Base-by-base conservation (phyloP, 2,888 invertebrate species). In the Hydraecia micacea region DNA sequence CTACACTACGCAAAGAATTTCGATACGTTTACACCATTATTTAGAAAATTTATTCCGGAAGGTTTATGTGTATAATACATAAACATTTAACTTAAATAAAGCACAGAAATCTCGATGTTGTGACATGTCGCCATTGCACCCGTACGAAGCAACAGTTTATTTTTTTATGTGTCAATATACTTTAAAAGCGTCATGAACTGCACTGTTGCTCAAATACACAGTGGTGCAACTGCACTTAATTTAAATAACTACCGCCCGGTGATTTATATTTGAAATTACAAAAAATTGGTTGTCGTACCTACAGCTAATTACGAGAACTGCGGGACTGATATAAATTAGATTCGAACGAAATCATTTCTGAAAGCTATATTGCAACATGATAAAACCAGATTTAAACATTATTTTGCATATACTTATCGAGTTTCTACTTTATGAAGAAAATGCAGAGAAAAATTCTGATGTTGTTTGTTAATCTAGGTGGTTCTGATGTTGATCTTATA, bases 181-280 rank as follows among this genome's bases (percentile, higher is more conserved):
- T 49, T 60, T 21, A 15, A 58, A 58, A 36, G 39, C 32, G 18
- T 72, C 25, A 28, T 63, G 49, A 73, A 68, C 52, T 36, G 68
- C 49, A n/a, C 15, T 55, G 42, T 66, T 32, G n/a, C n/a, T 52
- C 18, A 21, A 83, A 32, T 81, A 46, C 18, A 52, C n/a, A 36
- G 49, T 80, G 73, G 32, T 36, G 81, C 28, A 84, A 81, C 42
- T 52, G 28, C 36, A 42, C 36, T 85, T 82, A 80, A 85, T 82
- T 70, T 74, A 69, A 82, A 81, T 85, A 60, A 84, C 66, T 66
- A 74, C 39, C 32, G 55, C 32, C 3, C 0, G 11, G 8, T 36
- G 66, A 85, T 68, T 85, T 80, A 68, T 85, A 80, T 73, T 81
- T 73, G 46, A 80, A 85, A 81, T 85, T 80, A 68, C 85, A 80